Evolutionary conservation across 2,797 vertebrate genomes (phyloP).

Genomic region (Taenioides sp.): DNA sequence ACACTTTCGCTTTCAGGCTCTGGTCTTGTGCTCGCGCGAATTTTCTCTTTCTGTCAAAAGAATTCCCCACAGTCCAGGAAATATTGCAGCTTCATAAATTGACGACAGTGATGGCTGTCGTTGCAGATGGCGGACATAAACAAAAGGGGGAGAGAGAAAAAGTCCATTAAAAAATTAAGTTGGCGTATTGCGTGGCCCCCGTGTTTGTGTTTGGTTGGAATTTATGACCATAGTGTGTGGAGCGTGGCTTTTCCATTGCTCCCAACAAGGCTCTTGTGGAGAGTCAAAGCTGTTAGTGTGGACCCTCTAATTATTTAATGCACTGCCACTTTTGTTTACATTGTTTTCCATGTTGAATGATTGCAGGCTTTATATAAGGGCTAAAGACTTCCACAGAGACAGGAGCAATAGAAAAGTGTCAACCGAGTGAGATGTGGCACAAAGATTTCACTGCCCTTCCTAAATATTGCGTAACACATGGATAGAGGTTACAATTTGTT

Average conservation of each 20-base stretch:
- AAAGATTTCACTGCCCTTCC: neutral
- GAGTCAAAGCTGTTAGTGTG: slow-evolving; percentile 60
- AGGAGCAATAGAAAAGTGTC: neutral
- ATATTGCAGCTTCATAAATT: slow-evolving; percentile 46
- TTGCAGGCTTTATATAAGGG: slow-evolving; percentile 32
- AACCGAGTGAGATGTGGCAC: neutral
- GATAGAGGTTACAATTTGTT: too few relatives aligned
- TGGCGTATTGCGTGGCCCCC: slow-evolving; percentile 20
- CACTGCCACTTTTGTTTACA: slow-evolving; percentile 60
- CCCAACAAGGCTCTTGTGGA: slow-evolving; percentile 34
- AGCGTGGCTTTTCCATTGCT: slow-evolving; percentile 45
- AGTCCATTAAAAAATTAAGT: slow-evolving; percentile 54
- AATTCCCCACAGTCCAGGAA: slow-evolving; percentile 33
- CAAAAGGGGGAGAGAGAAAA: slow-evolving; percentile 16
- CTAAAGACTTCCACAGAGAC: neutral
- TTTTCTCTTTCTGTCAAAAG: slow-evolving; percentile 38
- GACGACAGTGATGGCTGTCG: slow-evolving; percentile 43
- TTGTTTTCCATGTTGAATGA: slow-evolving; percentile 51
- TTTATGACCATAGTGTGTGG: slow-evolving; percentile 50
- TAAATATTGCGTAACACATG: too few relatives aligned
- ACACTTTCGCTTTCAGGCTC: slow-evolving; percentile 25
- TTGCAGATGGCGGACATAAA: slow-evolving; percentile 33
- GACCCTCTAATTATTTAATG: slow-evolving; percentile 74
- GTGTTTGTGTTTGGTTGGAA: slow-evolving; percentile 37
- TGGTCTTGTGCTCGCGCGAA: slow-evolving; percentile 9